A percentile compares a stretch with the other conserved stretches of the same genome.
These are phyloP conservation scores for Tragelaphus strepsiceros DNA, from an alignment of 2,113 vertebrate species.

Conservation along the genomic window DNA sequence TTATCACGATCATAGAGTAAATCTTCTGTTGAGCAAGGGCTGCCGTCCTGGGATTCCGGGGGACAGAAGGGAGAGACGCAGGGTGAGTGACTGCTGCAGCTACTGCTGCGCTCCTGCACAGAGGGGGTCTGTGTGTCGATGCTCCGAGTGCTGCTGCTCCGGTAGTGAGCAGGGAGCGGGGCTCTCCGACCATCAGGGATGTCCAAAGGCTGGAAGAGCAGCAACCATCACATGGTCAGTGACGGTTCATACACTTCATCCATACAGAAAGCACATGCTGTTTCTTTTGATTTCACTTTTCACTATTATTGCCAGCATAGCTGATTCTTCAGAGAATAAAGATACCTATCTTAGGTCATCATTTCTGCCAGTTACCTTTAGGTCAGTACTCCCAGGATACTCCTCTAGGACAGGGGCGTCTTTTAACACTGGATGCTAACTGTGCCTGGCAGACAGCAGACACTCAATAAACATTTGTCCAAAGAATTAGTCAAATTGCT, in stretches of 20 bases:
- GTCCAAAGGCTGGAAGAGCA: conserved; percentile 86
- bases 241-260: rapidly evolving
- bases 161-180: conserved; percentile 89
- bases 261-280: background rate
- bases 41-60: conserved; percentile 92
- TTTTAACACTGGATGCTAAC: background rate
- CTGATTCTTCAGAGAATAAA: background rate
- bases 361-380: background rate
- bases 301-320: background rate
- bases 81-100: conserved; percentile 88
- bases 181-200: conserved; percentile 91
- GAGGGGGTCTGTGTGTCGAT: conserved; percentile 94
- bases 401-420: background rate
- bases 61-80: conserved; percentile 89
- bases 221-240: background rate
- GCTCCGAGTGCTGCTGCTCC: conserved; percentile 90
- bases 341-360: background rate
- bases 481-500: background rate
- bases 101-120: conserved; percentile 89
- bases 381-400: background rate
- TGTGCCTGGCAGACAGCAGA: background rate
- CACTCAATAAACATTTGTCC: background rate
- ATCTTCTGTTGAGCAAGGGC: conserved; percentile 92
- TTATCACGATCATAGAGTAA: conserved; percentile 93
- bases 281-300: background rate